A percentile compares a stretch with the other conserved stretches of the same genome.
Evolutionary conservation across 2,797 vertebrate species (phyloP).

Genomic region (Phyllotis vaccarum): DNA sequence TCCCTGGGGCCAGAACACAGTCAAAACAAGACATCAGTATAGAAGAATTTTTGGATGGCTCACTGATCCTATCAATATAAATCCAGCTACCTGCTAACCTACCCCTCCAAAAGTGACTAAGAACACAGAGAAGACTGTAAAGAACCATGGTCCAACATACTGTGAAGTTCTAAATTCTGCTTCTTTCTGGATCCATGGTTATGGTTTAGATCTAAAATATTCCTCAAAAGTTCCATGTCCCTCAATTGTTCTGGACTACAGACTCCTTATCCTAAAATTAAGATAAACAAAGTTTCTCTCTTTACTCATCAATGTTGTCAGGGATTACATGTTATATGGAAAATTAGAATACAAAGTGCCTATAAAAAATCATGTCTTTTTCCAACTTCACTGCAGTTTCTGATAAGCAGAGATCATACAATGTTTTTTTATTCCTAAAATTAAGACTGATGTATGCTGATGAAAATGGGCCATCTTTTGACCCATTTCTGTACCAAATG

Average conservation of each 20-base stretch:
- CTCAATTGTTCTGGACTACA: background rate
- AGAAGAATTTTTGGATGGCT: background rate
- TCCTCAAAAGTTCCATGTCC: background rate
- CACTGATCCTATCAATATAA: background rate
- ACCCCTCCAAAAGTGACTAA: background rate
- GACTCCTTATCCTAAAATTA: background rate
- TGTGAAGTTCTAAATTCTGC: background rate
- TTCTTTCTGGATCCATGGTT: slow-evolving; percentile 18
- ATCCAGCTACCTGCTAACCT: background rate
- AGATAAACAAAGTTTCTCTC: background rate
- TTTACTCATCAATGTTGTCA: background rate
- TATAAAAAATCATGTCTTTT: background rate
- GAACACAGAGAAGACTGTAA: background rate
- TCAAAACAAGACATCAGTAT: slow-evolving; percentile 56
- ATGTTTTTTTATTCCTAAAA: background rate
- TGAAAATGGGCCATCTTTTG: background rate
- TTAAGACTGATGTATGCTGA: background rate
- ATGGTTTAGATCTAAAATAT: background rate
- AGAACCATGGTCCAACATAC: background rate
- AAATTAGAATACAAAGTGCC: background rate
- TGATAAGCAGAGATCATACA: background rate
- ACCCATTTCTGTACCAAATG: background rate
- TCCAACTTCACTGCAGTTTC: background rate
- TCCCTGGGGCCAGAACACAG: slow-evolving; percentile 35
- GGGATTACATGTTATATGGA: background rate